Evolutionary conservation across 2,797 vertebrate genomes (phyloP).

Genomic region (Etheostoma nigrum): DNA sequence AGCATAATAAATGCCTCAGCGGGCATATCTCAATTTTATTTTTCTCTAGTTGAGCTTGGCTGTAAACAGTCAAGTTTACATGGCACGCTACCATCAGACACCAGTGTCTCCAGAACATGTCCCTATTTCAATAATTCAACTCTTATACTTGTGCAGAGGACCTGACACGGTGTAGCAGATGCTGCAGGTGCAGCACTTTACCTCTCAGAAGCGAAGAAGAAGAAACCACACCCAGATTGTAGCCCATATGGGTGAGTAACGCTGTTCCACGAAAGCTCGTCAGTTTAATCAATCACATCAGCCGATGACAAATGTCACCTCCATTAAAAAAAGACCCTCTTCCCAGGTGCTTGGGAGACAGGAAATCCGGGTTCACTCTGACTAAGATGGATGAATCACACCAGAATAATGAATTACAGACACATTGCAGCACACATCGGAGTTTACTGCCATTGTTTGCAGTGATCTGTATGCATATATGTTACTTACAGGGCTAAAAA

Average conservation of each 20-base stretch:
- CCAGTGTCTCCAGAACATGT: conserved; percentile 35
- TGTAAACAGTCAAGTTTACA: conserved; percentile 30
- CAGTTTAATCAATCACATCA: conserved; percentile 73
- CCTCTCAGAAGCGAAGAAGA: conserved; percentile 49
- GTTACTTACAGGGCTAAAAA: conserved; percentile 36
- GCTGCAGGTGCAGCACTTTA: conserved; percentile 60
- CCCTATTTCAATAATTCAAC: conserved; percentile 56
- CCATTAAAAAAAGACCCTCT: conserved; percentile 53
- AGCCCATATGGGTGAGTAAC: conserved; percentile 60
- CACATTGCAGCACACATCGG: conserved; percentile 1
- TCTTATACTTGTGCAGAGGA: conserved; percentile 42
- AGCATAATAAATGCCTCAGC: conserved; percentile 16
- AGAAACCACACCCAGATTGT: conserved; percentile 51
- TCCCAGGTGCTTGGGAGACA: conserved; percentile 48
- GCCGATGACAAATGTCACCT: conserved; percentile 60
- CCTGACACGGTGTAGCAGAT: conserved; percentile 66
- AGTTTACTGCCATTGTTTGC: conserved; percentile 24
- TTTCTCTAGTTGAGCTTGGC: conserved; percentile 8
- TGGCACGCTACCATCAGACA: conserved; percentile 26
- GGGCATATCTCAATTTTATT: conserved; percentile 9
- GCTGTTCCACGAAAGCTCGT: conserved; percentile 55
- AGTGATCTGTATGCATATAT: background rate
- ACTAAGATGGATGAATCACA: conserved; percentile 56
- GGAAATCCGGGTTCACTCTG: conserved; percentile 55
- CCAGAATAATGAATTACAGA: conserved; percentile 50